phyloP scores from a whole-genome alignment of 2,888 invertebrate species.

The Frankliniella intonsa region DNA sequence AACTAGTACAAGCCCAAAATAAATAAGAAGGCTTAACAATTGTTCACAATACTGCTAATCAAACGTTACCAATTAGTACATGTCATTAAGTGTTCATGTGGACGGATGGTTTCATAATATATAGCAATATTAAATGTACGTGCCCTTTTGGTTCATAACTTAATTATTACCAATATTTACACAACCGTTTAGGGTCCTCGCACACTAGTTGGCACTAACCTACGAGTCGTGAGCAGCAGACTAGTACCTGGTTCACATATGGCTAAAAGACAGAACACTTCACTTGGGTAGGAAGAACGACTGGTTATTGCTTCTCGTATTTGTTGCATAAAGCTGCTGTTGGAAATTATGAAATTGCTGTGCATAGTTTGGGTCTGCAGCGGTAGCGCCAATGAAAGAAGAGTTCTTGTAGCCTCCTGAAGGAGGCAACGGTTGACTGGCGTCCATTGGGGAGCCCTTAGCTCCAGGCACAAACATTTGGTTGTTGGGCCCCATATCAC shows the following conservation, averaged over 20 bases:
- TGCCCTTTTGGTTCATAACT: constrained; percentile 4
- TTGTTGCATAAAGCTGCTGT: constrained; percentile 88
- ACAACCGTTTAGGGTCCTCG: constrained; percentile 11
- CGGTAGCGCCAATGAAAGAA: constrained; percentile 75
- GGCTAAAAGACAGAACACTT: constrained; percentile 11
- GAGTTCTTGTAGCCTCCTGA: constrained; percentile 64
- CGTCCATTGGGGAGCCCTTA: constrained; percentile 54
- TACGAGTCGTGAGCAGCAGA: constrained; percentile 14
- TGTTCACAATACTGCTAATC: constrained; percentile 22
- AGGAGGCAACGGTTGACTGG: constrained; percentile 70
- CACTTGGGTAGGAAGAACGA: constrained; percentile 13
- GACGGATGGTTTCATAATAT: constrained; percentile 26
- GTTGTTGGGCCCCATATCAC: constrained; percentile 47
- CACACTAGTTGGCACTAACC: constrained; percentile 24
- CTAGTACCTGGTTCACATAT: constrained; percentile 20
- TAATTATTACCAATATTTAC: constrained; percentile 7
- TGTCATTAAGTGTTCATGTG: constrained; percentile 16
- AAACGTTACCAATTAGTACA: constrained; percentile 20
- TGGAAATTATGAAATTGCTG: constrained; percentile 95
- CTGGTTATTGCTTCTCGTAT: constrained; percentile 54
- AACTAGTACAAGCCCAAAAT: constrained; percentile 2
- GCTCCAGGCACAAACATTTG: constrained; percentile 57
- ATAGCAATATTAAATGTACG: constrained; percentile 17
- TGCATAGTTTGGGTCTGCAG: constrained; percentile 87
- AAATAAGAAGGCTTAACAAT: constrained; percentile 18